These are phyloP conservation scores for Eupristina koningsbergeri DNA, from an alignment of 1,140 invertebrate species.

Conservation along the genomic window DNA sequence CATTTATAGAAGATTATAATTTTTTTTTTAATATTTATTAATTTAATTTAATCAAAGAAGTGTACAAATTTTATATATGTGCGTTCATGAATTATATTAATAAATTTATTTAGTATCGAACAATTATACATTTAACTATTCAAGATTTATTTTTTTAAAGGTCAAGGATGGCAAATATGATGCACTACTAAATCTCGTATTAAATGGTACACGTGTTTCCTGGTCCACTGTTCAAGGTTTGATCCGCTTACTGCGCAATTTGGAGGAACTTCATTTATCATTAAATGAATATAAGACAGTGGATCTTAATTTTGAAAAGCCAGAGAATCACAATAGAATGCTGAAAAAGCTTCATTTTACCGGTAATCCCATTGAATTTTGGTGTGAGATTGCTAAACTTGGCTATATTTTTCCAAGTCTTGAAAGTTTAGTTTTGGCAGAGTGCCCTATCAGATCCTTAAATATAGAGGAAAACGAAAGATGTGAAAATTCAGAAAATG, in stretches of 20 bases:
- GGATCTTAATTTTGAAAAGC: constrained; percentile 73
- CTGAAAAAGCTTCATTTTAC: constrained; percentile 86
- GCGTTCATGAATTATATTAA: no score
- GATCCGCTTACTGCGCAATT: constrained; percentile 81
- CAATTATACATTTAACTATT: not conserved
- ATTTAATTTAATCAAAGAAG: no score
- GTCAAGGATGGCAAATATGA: constrained; percentile 75
- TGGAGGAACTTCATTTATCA: constrained; percentile 93
- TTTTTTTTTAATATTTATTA: no score
- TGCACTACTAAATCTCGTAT: constrained; percentile 82
- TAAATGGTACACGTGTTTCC: constrained; percentile 88
- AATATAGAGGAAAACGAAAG: constrained; percentile 68
- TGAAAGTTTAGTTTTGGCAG: constrained; percentile 87
- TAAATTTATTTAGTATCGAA: no score
- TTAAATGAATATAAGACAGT: constrained; percentile 88
- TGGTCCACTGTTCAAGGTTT: constrained; percentile 88
- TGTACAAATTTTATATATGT: no score
- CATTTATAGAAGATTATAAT: no score
- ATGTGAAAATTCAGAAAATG: constrained; percentile 43
- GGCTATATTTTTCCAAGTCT: constrained; percentile 88
- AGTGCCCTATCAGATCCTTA: constrained; percentile 84
- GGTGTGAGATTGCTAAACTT: constrained; percentile 87
- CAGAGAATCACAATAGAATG: constrained; percentile 74
- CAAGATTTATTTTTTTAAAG: not conserved
- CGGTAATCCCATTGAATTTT: constrained; percentile 85